These are phyloP conservation scores for Petaurus breviceps DNA, from an alignment of 2,113 vertebrate genomes.

Conservation along the genomic window DNA sequence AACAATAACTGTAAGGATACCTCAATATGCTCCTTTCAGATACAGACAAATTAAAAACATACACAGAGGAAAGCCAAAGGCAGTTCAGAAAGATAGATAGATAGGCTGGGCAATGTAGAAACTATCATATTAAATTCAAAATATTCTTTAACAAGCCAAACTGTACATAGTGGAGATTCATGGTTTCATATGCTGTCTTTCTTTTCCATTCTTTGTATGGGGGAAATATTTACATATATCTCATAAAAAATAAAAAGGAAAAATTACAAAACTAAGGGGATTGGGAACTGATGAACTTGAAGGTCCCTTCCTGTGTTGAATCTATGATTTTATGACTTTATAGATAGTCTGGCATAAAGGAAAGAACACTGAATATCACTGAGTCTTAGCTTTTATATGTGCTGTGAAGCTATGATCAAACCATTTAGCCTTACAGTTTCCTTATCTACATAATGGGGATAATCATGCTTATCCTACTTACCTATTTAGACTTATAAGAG, in stretches of 20 bases:
- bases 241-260: not conserved
- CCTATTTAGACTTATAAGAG: not conserved
- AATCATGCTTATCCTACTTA: not conserved
- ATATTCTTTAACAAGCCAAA: not conserved
- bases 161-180: not conserved
- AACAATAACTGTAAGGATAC: not conserved
- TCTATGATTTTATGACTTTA: not conserved
- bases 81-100: too few relatives aligned
- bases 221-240: not conserved
- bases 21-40: not conserved
- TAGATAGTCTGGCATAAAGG: not conserved
- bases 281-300: not conserved
- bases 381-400: not conserved
- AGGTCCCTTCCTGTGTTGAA: not conserved
- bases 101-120: not conserved
- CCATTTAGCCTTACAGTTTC: not conserved
- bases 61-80: too few relatives aligned
- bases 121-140: not conserved
- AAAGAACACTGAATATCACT: not conserved
- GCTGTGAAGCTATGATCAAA: not conserved
- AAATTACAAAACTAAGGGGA: not conserved
- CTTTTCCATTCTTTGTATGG: not conserved
- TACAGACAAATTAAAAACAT: not conserved
- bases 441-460: not conserved
- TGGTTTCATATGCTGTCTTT: not conserved